Base-by-base conservation (phyloP, 2,113 vertebrate species). In the Girardinichthys multiradiatus region DNA sequence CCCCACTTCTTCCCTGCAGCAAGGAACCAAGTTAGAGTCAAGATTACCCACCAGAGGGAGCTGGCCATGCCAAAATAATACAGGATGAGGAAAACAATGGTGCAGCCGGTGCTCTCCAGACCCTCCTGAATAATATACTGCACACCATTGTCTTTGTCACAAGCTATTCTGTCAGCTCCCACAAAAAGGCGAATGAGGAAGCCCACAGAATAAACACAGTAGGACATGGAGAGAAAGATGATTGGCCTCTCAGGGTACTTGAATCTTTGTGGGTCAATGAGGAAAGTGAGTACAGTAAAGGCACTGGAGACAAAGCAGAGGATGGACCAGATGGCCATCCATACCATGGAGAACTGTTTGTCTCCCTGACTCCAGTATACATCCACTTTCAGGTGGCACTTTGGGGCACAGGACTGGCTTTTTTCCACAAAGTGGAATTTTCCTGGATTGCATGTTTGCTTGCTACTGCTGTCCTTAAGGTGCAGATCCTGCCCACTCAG, bases 21-120 rank as follows among this genome's bases (percentile, higher is more conserved):
- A 59, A 99, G 93, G 81, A 99, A 99, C 97, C 97, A 99, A 0
- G 98, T 98, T 45, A 99, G 85, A 0, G 97, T 98, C 74, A 99
- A 90, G 77, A 99, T 95, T 21, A 99, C 97, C 98, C 98, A 99
- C 98, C 98, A 99, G 62, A 99, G 87, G 45, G 98, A 99, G 74
- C 97, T 98, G 72, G 98, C 97, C 98, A 99, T 99, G 26, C 98
- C 98, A 1, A 99, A 99, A 89, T 99, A 99, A 72, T 99, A 99
- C 21, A 99, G 95, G 1, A 99, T 95, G 64, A 99, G 95, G 91
- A 99, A 99, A 26, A 99, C 98, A 2, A 99, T 95, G 42, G 97
- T 99, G 93, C 98, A 99, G 72, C 98, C 97, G 0, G 98, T 98
- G 93, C 97, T 98, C 93, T 99, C 98, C 93, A 99, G 87, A 2